Evolutionary conservation across 2,113 vertebrate genomes (phyloP).

Genomic region (Phasianus colchicus): DNA sequence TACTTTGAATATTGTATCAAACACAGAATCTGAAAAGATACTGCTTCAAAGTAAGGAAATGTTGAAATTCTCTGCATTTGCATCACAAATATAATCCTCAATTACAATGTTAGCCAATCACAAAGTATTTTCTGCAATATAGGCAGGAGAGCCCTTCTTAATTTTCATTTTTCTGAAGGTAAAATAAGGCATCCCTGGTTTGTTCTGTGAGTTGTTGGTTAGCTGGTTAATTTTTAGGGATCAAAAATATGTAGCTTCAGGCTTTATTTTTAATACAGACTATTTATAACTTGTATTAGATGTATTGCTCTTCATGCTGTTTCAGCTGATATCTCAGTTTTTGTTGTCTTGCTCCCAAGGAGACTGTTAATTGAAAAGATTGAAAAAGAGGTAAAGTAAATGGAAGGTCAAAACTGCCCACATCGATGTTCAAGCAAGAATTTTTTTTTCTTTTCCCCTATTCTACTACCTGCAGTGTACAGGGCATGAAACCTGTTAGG

Average conservation of each 20-base stretch:
- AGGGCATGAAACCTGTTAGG: background rate
- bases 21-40: background rate
- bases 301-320: background rate
- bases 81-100: background rate
- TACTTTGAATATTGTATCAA: background rate
- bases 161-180: conserved; percentile 2
- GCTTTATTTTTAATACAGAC: background rate
- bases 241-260: background rate
- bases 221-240: background rate
- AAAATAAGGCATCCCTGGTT: background rate
- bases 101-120: background rate
- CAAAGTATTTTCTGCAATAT: background rate
- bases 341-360: background rate
- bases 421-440: background rate
- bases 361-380: background rate
- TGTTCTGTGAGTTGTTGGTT: background rate
- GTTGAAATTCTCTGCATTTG: background rate
- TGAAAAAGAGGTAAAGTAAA: background rate
- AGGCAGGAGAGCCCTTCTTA: background rate
- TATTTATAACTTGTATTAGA: background rate
- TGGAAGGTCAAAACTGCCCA: background rate
- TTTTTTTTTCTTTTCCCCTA: background rate
- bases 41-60: background rate
- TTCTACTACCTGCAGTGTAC: background rate
- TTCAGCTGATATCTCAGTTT: background rate